Evolutionary conservation across 2,888 invertebrate genomes (phyloP).

Genomic region (Chloroclysta siterata): DNA sequence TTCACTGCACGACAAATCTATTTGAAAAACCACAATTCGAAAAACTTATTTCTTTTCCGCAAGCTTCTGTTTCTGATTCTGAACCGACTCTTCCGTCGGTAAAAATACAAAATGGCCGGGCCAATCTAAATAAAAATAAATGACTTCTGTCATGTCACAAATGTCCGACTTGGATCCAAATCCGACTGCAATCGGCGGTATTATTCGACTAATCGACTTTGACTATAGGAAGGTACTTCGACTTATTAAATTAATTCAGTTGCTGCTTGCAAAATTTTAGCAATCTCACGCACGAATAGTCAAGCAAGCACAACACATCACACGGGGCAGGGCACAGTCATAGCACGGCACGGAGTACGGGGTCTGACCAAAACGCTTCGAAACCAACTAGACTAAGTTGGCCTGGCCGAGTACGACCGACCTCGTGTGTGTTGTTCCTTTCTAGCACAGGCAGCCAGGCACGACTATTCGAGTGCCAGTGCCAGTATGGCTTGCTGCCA

Average conservation of each 20-base stretch:
- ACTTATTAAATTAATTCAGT: neutral
- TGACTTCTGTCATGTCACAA: constrained; percentile 47
- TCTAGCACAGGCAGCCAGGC: constrained; percentile 62
- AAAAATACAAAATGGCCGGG: constrained; percentile 82
- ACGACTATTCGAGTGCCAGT: constrained; percentile 49
- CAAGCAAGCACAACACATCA: constrained; percentile 7
- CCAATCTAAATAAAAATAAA: constrained; percentile 60
- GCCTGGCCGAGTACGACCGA: constrained; percentile 47
- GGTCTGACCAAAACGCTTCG: constrained; percentile 34
- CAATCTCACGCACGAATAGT: constrained; percentile 8
- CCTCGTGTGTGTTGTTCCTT: constrained; percentile 59
- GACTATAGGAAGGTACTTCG: no score
- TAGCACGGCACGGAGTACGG: constrained; percentile 23
- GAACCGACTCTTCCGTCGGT: constrained; percentile 41
- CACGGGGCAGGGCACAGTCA: constrained; percentile 5
- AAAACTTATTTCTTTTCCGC: constrained; percentile 60
- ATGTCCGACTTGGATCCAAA: constrained; percentile 14
- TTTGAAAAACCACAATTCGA: constrained; percentile 19
- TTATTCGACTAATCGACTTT: constrained; percentile 18
- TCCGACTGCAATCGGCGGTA: constrained; percentile 15
- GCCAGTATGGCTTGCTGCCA: constrained; percentile 69
- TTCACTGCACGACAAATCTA: neutral
- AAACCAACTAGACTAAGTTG: constrained; percentile 37
- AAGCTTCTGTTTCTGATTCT: constrained; percentile 61
- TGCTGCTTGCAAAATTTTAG: constrained; percentile 10